phyloP scores from a whole-genome alignment of 2,113 vertebrate species.

The Cololabis saira region DNA sequence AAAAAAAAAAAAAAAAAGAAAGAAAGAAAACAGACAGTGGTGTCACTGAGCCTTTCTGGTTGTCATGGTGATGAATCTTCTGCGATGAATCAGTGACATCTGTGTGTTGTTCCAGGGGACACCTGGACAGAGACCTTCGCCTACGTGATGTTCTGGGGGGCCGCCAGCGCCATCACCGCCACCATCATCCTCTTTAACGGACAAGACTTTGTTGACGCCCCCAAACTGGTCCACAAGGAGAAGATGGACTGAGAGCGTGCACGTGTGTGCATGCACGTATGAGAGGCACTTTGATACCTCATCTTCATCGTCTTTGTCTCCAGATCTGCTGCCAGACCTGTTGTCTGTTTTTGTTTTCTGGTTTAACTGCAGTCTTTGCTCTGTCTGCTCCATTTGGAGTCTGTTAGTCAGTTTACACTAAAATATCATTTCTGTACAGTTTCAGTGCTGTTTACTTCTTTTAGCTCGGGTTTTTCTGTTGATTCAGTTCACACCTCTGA shows the following conservation, averaged over 20 bases:
- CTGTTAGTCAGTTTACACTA: not conserved
- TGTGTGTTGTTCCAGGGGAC: constrained; percentile 83
- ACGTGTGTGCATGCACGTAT: constrained; percentile 82
- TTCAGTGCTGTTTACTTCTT: not conserved
- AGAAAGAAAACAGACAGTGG: too few species aligned
- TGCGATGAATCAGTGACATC: too few species aligned
- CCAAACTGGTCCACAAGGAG: constrained; percentile 97
- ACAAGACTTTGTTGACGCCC: constrained; percentile 96
- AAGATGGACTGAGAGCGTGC: constrained; percentile 92
- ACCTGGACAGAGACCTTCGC: constrained; percentile 96
- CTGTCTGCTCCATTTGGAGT: not conserved
- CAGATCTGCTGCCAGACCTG: constrained; percentile 25
- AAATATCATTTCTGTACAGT: not conserved
- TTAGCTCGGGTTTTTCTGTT: not conserved
- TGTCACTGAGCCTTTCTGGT: too few species aligned
- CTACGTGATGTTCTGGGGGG: constrained; percentile 95
- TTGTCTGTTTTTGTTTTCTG: constrained; percentile 9
- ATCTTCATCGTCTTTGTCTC: constrained; percentile 5
- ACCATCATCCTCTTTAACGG: constrained; percentile 95
- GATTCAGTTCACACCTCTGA: not conserved
- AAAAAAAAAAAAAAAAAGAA: too few species aligned
- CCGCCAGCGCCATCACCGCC: constrained; percentile 89
- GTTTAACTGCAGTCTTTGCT: not conserved
- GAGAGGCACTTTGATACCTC: constrained; percentile 72
- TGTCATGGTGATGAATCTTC: too few species aligned